Base-by-base conservation (phyloP, 1,140 invertebrate species). In the Listronotus oregonensis region DNA sequence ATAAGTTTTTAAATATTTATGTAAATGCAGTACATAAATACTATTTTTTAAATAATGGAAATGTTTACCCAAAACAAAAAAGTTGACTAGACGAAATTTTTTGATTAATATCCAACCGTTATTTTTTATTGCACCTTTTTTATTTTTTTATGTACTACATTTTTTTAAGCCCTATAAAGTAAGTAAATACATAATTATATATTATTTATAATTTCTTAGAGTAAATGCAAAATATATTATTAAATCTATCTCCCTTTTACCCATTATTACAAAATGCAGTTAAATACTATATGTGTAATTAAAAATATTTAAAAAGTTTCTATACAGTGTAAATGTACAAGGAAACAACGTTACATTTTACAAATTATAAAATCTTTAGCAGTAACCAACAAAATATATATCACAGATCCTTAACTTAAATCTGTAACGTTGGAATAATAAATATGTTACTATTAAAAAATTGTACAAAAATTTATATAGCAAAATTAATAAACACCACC, bases 401-500 rank as follows among this genome's bases (percentile, higher is more conserved):
- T 77, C 75, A 77, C 75, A 76, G 75, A 69, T 72, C 75, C 75
- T 73, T 74, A 75, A 70, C 43, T n/a, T 43, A 37, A 34, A 51
- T 50, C 10, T 44, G 47, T 52, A 68, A 68, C 55, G 67, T 62
- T 40, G 31, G 75, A 52, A 37, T 31, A 43, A 44, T 17, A 43
- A 40, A 39, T 55, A 55, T 39, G 12, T 17, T 55, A 39, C 7
- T 40, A 34, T 55, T n/a, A 17, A 39, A 32, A 58, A 43, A 32
- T 27, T 58, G 40, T 58, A 58, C 55, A 58, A 57, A 55, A 14
- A 40, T 37, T 55, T n/a, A 10, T 31, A 27, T 32, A 11, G 9
- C 31, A 11, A 52, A 58, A 58, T 46, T 57, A 44, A 7, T 31
- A 15, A 31, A 57, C 42, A 44, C 7, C 44, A 44, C 8, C 11